Evolutionary conservation across 2,797 vertebrate species (phyloP).

Genomic region (Mionectes olivaceus): DNA sequence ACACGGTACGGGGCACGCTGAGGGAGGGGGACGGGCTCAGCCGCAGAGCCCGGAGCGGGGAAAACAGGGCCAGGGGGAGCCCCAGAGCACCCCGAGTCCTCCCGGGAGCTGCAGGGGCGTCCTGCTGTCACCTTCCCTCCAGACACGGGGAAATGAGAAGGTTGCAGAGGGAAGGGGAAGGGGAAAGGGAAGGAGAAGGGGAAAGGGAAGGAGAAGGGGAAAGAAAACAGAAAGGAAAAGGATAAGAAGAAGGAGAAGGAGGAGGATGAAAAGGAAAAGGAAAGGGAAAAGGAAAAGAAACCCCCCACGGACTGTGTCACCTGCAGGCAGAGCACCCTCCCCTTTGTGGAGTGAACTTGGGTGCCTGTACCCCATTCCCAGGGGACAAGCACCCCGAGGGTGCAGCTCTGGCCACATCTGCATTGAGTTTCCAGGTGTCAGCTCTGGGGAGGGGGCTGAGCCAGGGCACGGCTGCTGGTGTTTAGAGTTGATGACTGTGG

Average conservation of each 20-base stretch:
- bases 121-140: background rate
- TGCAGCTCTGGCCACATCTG: background rate
- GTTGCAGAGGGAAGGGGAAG: background rate
- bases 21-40: background rate
- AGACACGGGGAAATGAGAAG: background rate
- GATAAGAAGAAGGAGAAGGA: background rate
- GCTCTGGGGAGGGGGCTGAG: background rate
- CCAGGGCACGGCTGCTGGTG: accelerated
- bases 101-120: background rate
- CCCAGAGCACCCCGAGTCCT: background rate
- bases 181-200: background rate
- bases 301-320: accelerated
- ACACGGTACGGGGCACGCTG: background rate
- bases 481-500: background rate
- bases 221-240: background rate
- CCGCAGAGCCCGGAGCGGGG: accelerated
- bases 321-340: background rate
- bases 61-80: background rate
- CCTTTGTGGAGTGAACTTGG: accelerated
- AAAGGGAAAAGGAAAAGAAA: too few relatives aligned
- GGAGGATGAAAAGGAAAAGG: too few relatives aligned
- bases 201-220: background rate
- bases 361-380: accelerated
- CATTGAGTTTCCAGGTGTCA: background rate
- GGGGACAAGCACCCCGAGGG: background rate